Base-by-base conservation (phyloP, 1,140 invertebrate genomes). In the Lucilia cuprina region DNA sequence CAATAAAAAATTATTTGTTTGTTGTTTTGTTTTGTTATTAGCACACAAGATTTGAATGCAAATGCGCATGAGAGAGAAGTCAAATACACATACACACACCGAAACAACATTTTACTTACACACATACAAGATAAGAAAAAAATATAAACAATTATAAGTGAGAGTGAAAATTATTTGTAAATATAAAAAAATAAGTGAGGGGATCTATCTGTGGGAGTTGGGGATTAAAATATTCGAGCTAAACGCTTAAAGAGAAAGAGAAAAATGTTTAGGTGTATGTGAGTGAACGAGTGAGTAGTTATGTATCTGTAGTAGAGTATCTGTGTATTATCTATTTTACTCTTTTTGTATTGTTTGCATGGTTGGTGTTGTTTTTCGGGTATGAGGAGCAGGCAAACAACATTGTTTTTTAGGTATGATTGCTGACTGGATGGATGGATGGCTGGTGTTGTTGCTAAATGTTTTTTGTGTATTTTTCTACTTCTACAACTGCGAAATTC, bases 161-260 rank as follows among this genome's bases (percentile, higher is more conserved):
- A 80, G 77, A 80, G 77, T 80, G 77, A 80, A 80, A 80, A 17
- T 41, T 41, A 78, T 25, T n/a, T 78, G 34, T 41, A 41, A 41
- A 41, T 77, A 49, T 49, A 55, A 55, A 21, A 21, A n/a, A 21
- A 10, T 9, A 21, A 21, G 19, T 70, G 65, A 7, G 19, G 65
- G 65, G 65, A 70, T 60, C 55, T 60, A n/a, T 30, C 25, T n/a
- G 14, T 60, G 55, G 13, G 14, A n/a, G 5, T 60, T 17, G 13
- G 13, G 10, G 50, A 5, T 60, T 41, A 3, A 55, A 55, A 55
- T 55, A 55, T 41, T 5, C 5, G 50, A 17, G 50, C 50, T 5
- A 17, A 77, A 77, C 34, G 35, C 0, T n/a, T 3, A 5, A 34
- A 35, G 74, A 77, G 34, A 77, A 17, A 14, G 34, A 77, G 30